A percentile compares a stretch with the other conserved stretches of the same genome.
phyloP scores from a whole-genome alignment of 2,797 vertebrate species.

The Squalus acanthias region DNA sequence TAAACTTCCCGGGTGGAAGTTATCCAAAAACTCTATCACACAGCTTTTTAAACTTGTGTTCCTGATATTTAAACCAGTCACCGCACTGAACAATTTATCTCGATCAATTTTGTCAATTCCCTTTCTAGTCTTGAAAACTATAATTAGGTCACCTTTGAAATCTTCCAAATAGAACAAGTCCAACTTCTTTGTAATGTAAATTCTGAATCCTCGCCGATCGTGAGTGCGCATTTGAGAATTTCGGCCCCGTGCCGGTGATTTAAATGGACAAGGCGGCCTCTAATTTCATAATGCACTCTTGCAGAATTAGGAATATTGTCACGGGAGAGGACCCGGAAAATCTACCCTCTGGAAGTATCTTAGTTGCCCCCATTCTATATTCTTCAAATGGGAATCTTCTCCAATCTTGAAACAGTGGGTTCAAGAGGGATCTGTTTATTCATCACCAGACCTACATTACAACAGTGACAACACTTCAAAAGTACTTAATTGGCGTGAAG shows the following conservation, averaged over 20 bases:
- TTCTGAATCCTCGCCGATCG: background rate
- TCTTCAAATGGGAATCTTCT: background rate
- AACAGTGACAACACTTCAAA: background rate
- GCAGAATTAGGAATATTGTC: background rate
- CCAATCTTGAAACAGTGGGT: background rate
- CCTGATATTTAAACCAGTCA: background rate
- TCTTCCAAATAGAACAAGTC: background rate
- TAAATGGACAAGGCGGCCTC: background rate
- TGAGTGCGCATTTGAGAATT: background rate
- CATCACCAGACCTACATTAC: background rate
- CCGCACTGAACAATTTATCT: background rate
- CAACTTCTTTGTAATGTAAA: background rate
- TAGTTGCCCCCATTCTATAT: too few relatives aligned
- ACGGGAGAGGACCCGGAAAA: background rate
- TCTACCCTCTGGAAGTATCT: background rate
- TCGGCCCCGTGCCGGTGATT: background rate
- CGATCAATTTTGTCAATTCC: background rate
- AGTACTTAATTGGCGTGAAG: background rate
- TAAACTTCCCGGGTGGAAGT: background rate
- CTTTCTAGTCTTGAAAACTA: background rate
- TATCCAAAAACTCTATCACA: background rate
- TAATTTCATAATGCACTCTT: background rate
- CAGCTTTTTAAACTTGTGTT: background rate
- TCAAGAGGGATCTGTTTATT: background rate
- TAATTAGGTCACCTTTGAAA: background rate